Percentiles rank a stretch among this genome's conserved stretches.
These are phyloP conservation scores for Rhagonycha lutea DNA, from an alignment of 2,888 invertebrate genomes.

Conservation along the genomic window DNA sequence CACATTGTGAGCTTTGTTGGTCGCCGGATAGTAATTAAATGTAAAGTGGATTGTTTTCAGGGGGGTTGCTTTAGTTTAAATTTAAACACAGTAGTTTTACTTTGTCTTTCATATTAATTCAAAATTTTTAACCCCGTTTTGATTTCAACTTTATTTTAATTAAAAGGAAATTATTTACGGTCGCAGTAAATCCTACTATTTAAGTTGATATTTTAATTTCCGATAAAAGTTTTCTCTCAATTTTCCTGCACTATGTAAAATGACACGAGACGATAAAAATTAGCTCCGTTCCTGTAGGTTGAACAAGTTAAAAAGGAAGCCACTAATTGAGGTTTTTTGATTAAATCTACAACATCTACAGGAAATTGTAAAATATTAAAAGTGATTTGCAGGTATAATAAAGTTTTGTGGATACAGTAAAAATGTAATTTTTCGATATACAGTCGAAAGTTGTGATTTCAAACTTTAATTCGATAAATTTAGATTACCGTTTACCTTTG, in stretches of 20 bases:
- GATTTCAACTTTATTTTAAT: background rate
- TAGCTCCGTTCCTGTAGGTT: background rate
- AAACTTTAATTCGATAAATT: background rate
- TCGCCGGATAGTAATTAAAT: constrained; percentile 25
- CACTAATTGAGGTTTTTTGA: background rate
- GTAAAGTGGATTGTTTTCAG: constrained; percentile 20
- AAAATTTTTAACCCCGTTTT: background rate
- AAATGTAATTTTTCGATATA: background rate
- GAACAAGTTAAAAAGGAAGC: constrained; percentile 1
- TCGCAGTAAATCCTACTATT: background rate
- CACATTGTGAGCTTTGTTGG: constrained; percentile 25
- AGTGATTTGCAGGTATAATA: background rate
- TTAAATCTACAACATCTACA: background rate
- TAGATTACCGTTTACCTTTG: background rate
- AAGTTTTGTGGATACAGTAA: background rate
- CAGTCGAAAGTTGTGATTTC: background rate
- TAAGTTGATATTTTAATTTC: background rate
- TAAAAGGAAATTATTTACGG: background rate
- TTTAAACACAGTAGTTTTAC: constrained; percentile 11
- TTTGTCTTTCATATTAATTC: constrained; percentile 5
- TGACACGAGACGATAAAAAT: background rate
- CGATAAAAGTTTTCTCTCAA: background rate
- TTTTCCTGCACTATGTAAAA: background rate
- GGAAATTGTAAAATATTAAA: background rate
- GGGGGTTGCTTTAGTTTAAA: constrained; percentile 14